Conservation (phyloP, 1,140 invertebrate species). For the Lutraria rhynchaena region DNA sequence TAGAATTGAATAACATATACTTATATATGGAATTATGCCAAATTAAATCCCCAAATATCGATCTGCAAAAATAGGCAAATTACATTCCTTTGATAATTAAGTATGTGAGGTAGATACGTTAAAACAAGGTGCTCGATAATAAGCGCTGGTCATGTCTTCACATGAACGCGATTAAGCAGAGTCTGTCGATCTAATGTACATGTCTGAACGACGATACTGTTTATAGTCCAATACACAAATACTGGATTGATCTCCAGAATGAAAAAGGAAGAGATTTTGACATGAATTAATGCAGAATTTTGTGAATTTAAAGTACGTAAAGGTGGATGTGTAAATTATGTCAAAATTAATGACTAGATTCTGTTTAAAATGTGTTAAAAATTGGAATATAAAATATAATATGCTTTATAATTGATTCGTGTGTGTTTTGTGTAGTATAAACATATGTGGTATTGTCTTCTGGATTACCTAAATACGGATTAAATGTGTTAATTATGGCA, state of each 20-base stretch:
- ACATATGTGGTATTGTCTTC: neutral
- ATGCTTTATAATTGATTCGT: neutral
- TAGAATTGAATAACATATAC: slow-evolving; percentile 1
- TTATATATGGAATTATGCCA: slow-evolving; percentile 38
- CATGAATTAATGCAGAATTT: too few species aligned
- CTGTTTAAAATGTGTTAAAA: too few species aligned
- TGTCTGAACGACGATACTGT: slow-evolving; percentile 50
- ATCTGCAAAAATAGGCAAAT: slow-evolving; percentile 12
- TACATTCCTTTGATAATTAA: slow-evolving; percentile 17
- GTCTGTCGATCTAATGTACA: slow-evolving; percentile 30
- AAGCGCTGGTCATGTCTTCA: slow-evolving; percentile 7
- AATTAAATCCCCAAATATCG: slow-evolving; percentile 30
- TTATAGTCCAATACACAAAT: slow-evolving; percentile 55
- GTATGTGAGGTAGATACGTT: neutral
- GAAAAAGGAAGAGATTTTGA: slow-evolving; percentile 21
- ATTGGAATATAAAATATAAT: neutral
- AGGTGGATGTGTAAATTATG: too few species aligned
- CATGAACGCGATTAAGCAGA: slow-evolving; percentile 17
- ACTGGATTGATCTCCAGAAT: slow-evolving; percentile 1
- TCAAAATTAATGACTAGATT: too few species aligned
- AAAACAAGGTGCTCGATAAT: slow-evolving; percentile 6
- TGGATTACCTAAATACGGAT: neutral
- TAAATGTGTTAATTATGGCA: neutral
- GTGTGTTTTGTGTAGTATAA: neutral
- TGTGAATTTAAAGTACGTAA: too few species aligned